Base-by-base conservation (phyloP, 2,797 vertebrate species). In the Hafferia zeledoni region DNA sequence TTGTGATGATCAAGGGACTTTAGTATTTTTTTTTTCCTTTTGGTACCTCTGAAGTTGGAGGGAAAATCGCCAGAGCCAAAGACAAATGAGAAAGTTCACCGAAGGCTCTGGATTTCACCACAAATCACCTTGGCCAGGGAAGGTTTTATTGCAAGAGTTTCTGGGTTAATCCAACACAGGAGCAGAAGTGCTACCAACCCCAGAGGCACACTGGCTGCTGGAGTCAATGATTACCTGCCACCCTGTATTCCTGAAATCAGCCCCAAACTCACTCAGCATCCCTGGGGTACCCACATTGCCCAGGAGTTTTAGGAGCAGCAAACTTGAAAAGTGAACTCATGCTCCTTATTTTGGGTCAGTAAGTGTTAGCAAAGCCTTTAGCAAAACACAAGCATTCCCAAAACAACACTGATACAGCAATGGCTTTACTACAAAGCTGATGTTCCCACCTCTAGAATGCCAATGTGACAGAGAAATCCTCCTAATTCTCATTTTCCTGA, bases 1-100 rank as follows among this genome's bases (percentile, higher is more conserved):
- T 91, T 30, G 89, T 10, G 50, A 89, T 92, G 95, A 97, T 97
- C 95, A 96, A 97, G 95, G 87, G 82, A 69, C 55, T 89, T 79
- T 10, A 63, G 9, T 28, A 4, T 49, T 50, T 60, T 44, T 46
- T 46, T 13, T 17, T 30, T 20, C 3, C 5, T 81, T 91, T 65
- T 78, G 76, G 72, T 83, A 88, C 83, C 70, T 95, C 94, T 93
- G 97, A 96, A 94, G 95, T 89, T 63, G 70, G 69, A 95, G 72
- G 88, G 79, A 91, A 91, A 90, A 72, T 1, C 69, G 52, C 31
- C 61, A 25, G 82, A 85, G 75, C 75, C 87, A 39, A 92, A 95
- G 94, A 96, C 89, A 90, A 83, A 94, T 95, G 94, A 75, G 79
- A 59, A 83, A 81, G 96, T 86, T 95, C 91, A 90, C 69, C 1